Evolutionary conservation across 2,113 vertebrate species (phyloP), one percentile per base, ranked within the genome.

Genomic region (Zosterops hypoxanthus): DNA sequence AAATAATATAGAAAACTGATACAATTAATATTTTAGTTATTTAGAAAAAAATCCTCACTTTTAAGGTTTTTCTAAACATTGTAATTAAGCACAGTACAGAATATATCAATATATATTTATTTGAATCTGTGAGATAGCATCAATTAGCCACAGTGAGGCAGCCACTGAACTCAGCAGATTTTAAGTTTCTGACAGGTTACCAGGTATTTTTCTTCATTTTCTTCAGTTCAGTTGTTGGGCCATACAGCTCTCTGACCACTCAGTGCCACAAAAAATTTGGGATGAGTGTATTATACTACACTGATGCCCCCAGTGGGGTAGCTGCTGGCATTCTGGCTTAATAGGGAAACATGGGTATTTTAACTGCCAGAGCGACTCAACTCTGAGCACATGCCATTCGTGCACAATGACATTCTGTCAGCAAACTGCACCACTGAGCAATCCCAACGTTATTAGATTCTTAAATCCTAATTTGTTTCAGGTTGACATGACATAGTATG

Each of bases 401-500:
- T 5, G 69, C 50, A 61, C 91, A 71, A 31, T 49, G 89, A 91
- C 89, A 90, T 86, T 94, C 94, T 94, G 91, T 85, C 90, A 95
- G 88, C 59, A 95, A 92, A 95, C 33, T 68, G 81, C 47, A 63
- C 89, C 81, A 72, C 12, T 53, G 85, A 84, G 82, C 91, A 86
- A 82, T 86, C 77, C 65, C 70, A 83, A 61, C 70, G 66, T 97
- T 86, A 96, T 85, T 88, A 87, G 75, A 92, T 90, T 84, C 82
- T 90, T 91, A 94, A 94, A 94, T 83, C 78, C 86, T 86, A 82
- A 95, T 96, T 95, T 96, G 90, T 95, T 97, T 95, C 86, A 94
- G 91, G 92, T 84, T 94, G 95, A 94, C 95, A 80, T 49, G 50
- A 95, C 88, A 92, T 89, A 94, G 82, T 68, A 34, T 26, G 65